Conservation (phyloP, 1,140 invertebrate genomes). For the Stenopsyche tienmushanensis region DNA sequence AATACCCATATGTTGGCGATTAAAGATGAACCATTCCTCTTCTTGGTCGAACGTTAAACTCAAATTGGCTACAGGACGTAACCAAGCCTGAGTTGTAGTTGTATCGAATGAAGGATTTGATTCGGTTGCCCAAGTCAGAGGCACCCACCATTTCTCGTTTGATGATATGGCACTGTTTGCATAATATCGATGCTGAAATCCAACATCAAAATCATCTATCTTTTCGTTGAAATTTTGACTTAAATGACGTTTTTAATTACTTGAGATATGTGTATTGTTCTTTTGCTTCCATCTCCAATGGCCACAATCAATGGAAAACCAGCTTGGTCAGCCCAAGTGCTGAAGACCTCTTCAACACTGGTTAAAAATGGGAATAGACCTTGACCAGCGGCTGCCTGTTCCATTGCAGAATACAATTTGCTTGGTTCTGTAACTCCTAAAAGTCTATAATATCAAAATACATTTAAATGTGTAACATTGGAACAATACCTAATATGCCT, state of each 20-base stretch:
- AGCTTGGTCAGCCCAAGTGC: background rate
- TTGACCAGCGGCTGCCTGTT: background rate
- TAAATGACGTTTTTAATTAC: conserved; percentile 44
- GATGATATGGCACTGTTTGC: background rate
- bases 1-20: conserved; percentile 63
- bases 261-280: conserved; percentile 54
- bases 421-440: background rate
- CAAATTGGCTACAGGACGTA: conserved; percentile 10
- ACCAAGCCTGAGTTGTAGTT: conserved; percentile 48
- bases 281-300: conserved; percentile 54
- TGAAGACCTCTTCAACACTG: conserved; percentile 39
- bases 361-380: background rate
- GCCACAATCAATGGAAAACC: conserved; percentile 62
- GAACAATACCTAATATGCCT: background rate
- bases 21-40: conserved; percentile 60
- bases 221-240: background rate
- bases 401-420: conserved; percentile 4
- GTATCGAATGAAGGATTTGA: conserved; percentile 45
- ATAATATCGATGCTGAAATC: conserved; percentile 5
- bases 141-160: conserved; percentile 49
- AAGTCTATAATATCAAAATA: background rate
- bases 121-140: conserved; percentile 50
- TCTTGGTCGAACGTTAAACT: conserved; percentile 38
- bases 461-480: background rate
- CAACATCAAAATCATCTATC: background rate